Conservation (phyloP, 2,113 vertebrate genomes). For the Ranitomeya imitator region DNA sequence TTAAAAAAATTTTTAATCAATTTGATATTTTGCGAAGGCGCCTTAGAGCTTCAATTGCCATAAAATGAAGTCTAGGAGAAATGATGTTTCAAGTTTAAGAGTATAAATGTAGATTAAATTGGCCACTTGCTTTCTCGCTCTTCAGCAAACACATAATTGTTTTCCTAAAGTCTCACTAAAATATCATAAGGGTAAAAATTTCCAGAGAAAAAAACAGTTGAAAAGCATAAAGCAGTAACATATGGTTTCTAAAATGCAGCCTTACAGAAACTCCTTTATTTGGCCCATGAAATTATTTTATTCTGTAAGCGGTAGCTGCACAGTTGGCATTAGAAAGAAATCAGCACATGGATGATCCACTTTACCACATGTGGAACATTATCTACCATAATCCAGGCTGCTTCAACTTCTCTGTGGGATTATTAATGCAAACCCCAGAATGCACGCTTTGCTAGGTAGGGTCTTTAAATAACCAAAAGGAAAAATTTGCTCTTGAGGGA, state of each 20-base stretch:
- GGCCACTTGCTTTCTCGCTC: background rate
- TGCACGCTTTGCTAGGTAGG: background rate
- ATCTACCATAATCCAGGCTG: background rate
- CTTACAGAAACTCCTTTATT: background rate
- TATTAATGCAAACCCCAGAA: background rate
- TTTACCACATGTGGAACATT: constrained; percentile 9
- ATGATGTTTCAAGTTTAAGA: background rate
- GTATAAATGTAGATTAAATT: background rate
- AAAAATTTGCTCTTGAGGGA: background rate
- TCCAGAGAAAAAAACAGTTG: constrained; percentile 1
- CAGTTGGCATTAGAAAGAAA: constrained; percentile 19
- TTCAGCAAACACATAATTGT: constrained; percentile 30
- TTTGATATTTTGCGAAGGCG: background rate
- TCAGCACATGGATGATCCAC: constrained; percentile 1
- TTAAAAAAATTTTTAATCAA: background rate
- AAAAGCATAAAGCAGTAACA: background rate
- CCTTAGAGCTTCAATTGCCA: background rate
- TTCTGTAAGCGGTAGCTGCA: background rate
- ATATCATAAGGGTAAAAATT: background rate
- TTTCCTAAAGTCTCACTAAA: background rate
- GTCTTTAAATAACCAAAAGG: background rate
- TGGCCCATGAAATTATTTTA: constrained; percentile 11
- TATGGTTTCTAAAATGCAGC: too few relatives aligned
- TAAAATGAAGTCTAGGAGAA: background rate
- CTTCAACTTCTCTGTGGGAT: background rate